A percentile compares a stretch with the other conserved stretches of the same genome.
Conservation (phyloP, 2,113 vertebrate genomes). For the Pipra filicauda region DNA sequence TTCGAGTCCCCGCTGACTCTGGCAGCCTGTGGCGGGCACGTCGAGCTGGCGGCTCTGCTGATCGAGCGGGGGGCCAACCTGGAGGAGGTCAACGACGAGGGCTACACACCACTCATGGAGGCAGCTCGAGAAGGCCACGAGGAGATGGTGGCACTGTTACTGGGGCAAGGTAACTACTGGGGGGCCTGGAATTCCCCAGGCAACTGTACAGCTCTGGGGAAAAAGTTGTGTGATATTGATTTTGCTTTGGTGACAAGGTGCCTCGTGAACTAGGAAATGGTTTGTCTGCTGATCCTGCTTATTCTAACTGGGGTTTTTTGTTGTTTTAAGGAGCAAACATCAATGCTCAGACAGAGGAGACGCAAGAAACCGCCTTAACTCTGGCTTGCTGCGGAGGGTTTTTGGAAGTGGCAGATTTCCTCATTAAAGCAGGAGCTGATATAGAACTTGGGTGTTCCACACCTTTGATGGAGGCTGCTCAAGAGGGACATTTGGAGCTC, state of each 20-base stretch:
- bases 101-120: slow-evolving; percentile 98
- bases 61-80: slow-evolving; percentile 97
- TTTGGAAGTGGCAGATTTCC: slow-evolving; percentile 95
- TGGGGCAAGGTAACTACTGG: slow-evolving; percentile 87
- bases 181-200: background rate
- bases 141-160: slow-evolving; percentile 96
- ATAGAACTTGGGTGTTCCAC: slow-evolving; percentile 98
- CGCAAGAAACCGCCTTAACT: slow-evolving; percentile 95
- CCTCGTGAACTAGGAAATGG: background rate
- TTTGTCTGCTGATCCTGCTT: background rate
- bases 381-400: slow-evolving; percentile 98
- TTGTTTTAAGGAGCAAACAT: slow-evolving; percentile 91
- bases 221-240: too few species aligned
- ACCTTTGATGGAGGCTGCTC: slow-evolving; percentile 97
- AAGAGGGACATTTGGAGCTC: slow-evolving; percentile 96
- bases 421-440: slow-evolving; percentile 97
- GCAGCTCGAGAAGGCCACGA: slow-evolving; percentile 97
- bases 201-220: rapidly evolving
- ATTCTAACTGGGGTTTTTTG: background rate
- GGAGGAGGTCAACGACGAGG: slow-evolving; percentile 98
- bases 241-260: background rate
- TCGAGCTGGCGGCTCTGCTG: slow-evolving; percentile 93
- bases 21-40: slow-evolving; percentile 95
- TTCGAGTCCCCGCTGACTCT: slow-evolving; percentile 96
- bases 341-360: slow-evolving; percentile 98